Base-by-base conservation (phyloP, 2,113 vertebrate genomes). In the Pseudorhombus dupliciocellatus region DNA sequence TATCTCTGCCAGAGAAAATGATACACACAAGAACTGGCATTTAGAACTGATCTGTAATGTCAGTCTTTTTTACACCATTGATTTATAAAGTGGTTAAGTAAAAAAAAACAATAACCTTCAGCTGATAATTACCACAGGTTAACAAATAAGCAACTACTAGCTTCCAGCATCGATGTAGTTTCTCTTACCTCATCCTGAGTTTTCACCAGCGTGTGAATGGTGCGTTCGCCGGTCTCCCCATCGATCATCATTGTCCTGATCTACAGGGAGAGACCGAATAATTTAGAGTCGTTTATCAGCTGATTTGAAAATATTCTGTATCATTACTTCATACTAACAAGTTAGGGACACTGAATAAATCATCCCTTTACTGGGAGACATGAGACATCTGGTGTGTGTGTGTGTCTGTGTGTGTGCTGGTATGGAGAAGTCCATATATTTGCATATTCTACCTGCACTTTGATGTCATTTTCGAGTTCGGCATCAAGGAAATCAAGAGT, bases 171-270 rank as follows among this genome's bases (percentile, higher is more conserved):
- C 10, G 5, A 22, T 1, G 20, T 26, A 44, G 25, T 28, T 48
- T 37, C 11, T 55, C 91, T 93, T 91, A 99, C 98, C 96, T 99
- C 97, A 93, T 99, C 98, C 73, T 97, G 96, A 84, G 96, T 97
- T 90, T 99, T 99, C 79, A 99, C 96, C 69, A 99, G 88, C 1
- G 97, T 99, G 81, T 95, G 80, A 87, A 99, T 97, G n/a, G 95
- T 96, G 70, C 87, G 94, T 82, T 97, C 94, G n/a, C 97, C 98
- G 44, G 92, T 96, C 84, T 96, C 94, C 34, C 96, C 95, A 74
- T 99, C 96, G 58, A 99, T 99, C 98, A 99, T 98, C 92, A 95
- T 95, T 88, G 85, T 97, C 83, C 97, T 94, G 90, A 99, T 99
- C 98, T 99, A 75, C 4, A 75, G 10, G 67, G 25, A 50, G 2